phyloP scores from a whole-genome alignment of 2,888 invertebrate genomes.

The Fragum sueziense region DNA sequence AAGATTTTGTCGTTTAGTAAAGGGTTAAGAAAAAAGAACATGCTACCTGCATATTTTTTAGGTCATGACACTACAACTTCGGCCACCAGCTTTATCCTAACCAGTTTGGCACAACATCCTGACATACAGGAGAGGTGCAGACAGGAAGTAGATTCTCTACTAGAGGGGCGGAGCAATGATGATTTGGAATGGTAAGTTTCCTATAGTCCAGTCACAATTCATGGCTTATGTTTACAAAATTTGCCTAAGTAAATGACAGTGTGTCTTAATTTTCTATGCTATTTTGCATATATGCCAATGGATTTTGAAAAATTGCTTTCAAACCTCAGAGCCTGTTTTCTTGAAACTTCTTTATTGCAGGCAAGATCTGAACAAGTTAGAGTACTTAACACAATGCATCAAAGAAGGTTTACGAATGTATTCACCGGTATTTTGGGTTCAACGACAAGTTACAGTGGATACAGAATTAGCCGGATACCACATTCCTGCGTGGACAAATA shows the following conservation, averaged over 20 bases:
- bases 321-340: no score
- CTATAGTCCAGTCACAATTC: constrained; percentile 39
- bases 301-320: no score
- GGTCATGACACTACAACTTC: constrained; percentile 62
- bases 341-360: neutral
- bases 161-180: constrained; percentile 44
- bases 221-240: no score
- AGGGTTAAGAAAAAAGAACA: no score
- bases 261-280: no score
- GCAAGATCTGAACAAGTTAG: constrained; percentile 60
- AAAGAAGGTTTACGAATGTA: constrained; percentile 67
- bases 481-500: constrained; percentile 66
- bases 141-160: constrained; percentile 45
- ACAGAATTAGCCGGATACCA: constrained; percentile 67
- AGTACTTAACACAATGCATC: constrained; percentile 65
- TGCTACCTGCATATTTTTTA: neutral
- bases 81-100: constrained; percentile 55
- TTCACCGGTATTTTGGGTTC: constrained; percentile 63
- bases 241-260: no score
- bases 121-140: constrained; percentile 51
- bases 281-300: no score
- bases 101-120: constrained; percentile 50
- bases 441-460: constrained; percentile 65
- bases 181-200: constrained; percentile 40
- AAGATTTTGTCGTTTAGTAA: no score